Conservation (phyloP, 2,113 vertebrate genomes). For the Tragelaphus buxtoni region DNA sequence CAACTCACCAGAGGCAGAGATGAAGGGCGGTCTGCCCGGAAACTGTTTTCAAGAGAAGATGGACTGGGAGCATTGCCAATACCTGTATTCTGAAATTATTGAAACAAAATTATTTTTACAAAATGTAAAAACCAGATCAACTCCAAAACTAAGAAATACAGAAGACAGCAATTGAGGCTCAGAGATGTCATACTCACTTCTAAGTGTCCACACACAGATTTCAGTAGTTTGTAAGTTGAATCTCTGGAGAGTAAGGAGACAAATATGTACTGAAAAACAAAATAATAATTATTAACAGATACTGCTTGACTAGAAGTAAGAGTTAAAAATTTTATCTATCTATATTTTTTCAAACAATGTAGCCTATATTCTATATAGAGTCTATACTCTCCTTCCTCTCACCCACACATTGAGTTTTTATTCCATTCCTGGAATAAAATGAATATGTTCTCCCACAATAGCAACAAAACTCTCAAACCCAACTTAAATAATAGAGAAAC, state of each 20-base stretch:
- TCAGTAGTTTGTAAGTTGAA: constrained; percentile 92
- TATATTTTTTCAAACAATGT: not conserved
- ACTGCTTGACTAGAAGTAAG: not conserved
- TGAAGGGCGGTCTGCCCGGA: constrained; percentile 81
- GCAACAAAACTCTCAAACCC: not conserved
- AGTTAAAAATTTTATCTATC: not conserved
- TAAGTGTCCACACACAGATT: constrained; percentile 89
- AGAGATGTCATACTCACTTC: constrained; percentile 81
- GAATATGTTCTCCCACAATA: not conserved
- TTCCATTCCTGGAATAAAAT: not conserved
- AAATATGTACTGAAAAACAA: constrained; percentile 90
- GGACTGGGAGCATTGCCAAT: constrained; percentile 87
- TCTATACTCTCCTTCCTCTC: not conserved
- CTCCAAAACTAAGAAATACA: not conserved
- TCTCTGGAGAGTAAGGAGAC: constrained; percentile 95
- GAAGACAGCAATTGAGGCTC: not conserved
- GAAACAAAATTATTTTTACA: not conserved
- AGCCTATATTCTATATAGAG: not conserved
- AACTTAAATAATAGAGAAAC: not conserved
- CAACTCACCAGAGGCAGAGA: constrained; percentile 86
- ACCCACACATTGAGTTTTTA: not conserved
- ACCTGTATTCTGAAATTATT: constrained; percentile 82
- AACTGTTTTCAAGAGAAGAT: constrained; percentile 85
- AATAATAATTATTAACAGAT: constrained; percentile 4
- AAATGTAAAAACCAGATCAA: not conserved